These are phyloP conservation scores for Diabrotica virgifera DNA, from an alignment of 1,140 invertebrate genomes.

Conservation along the genomic window DNA sequence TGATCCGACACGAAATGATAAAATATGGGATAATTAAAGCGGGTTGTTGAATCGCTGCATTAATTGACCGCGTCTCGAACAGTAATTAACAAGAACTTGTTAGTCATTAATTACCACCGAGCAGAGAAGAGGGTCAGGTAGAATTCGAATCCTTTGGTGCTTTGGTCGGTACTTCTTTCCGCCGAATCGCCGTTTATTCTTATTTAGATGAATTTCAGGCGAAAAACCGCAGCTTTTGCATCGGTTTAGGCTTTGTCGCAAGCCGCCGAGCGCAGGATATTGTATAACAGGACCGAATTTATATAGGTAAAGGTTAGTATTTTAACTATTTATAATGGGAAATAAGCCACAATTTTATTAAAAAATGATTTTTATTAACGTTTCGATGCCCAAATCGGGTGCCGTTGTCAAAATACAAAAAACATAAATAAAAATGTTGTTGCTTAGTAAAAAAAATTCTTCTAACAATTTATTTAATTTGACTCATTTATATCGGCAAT, in stretches of 20 bases:
- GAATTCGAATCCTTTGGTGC: constrained; percentile 5
- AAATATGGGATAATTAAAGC: constrained; percentile 42
- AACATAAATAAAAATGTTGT: no score
- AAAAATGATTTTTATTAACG: no score
- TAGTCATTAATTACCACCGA: constrained; percentile 40
- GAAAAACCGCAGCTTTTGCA: constrained; percentile 3
- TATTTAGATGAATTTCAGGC: constrained; percentile 4
- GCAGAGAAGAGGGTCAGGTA: constrained; percentile 32
- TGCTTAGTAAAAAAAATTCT: no score
- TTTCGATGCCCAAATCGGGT: no score
- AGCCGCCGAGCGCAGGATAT: not conserved
- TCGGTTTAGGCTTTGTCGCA: not conserved
- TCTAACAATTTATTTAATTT: no score
- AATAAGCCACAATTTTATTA: no score
- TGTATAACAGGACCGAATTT: no score
- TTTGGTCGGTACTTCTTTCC: not conserved
- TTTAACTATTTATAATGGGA: no score
- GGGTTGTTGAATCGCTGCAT: constrained; percentile 38
- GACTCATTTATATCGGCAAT: no score
- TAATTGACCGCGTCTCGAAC: constrained; percentile 41
- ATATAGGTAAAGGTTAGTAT: no score
- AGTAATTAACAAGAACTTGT: constrained; percentile 45
- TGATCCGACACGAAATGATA: constrained; percentile 35
- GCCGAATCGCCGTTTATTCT: constrained; percentile 1
- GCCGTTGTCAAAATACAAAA: no score